phyloP scores from a whole-genome alignment of 35 echinoderm and acorn worm genomes.

The Acanthaster planci region DNA sequence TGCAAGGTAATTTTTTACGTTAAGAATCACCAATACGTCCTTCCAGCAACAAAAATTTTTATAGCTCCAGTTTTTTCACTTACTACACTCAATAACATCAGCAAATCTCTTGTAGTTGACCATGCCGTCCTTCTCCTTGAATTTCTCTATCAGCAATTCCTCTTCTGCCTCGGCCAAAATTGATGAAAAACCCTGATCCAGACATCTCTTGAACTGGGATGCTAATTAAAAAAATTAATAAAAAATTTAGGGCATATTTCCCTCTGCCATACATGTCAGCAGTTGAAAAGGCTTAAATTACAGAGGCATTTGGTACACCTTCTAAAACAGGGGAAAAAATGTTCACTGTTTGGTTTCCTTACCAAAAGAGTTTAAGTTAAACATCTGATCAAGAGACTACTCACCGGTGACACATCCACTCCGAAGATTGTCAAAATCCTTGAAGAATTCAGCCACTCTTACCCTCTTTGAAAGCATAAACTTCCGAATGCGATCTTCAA shows the following conservation, averaged over 20 bases:
- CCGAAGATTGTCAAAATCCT: conserved; percentile 94
- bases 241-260: too few species aligned
- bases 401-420: conserved; percentile 94
- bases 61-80: conserved; percentile 18
- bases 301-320: background rate
- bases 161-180: conserved; percentile 59
- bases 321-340: too few species aligned
- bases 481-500: conserved; percentile 87
- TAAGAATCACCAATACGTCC: too few species aligned
- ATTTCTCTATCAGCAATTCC: conserved; percentile 57
- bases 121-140: conserved; percentile 64
- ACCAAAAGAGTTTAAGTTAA: background rate
- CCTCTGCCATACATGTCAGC: background rate
- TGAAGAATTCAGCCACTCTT: conserved; percentile 95
- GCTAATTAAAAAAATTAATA: conserved; percentile 28
- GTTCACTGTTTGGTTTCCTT: background rate
- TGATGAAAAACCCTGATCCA: conserved; percentile 90
- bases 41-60: background rate
- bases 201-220: conserved; percentile 76
- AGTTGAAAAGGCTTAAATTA: background rate
- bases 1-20: too few species aligned
- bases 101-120: conserved; percentile 91
- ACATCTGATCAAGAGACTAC: background rate
- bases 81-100: conserved; percentile 93
- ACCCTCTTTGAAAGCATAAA: conserved; percentile 73